Evolutionary conservation across 1,140 invertebrate genomes (phyloP), one percentile per base, ranked within the genome.

Genomic region (Phthorimaea operculella): DNA sequence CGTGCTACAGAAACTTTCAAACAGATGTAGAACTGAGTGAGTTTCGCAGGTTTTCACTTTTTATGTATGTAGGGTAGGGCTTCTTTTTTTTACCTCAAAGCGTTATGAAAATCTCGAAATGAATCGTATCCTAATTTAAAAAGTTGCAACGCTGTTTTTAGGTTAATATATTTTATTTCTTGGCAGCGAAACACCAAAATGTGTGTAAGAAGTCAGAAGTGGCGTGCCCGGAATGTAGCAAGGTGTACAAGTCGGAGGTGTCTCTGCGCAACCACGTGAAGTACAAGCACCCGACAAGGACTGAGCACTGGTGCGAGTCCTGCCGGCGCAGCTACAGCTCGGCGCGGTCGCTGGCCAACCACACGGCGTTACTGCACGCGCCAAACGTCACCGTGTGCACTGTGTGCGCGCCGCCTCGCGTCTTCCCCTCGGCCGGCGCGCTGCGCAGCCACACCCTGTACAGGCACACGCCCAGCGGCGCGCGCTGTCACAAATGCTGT

Each of bases 201-300:
- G 21, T 28, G 6, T 79, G 79, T 51, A 60, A 33, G 4, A 67
- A 70, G 54, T 51, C 48, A 33, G 66, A 70, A 12, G 58, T 59
- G 1, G 67, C 70, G 6, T 82, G 79, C 52, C 10, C 48, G 0
- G 36, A 55, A 9, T 79, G 75, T 57, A 64, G 68, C 17, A 76
- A 77, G 51, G 58, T 70, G 52, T 79, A 67, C 39, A 52, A 66
- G 44, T 79, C 75, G 14, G 52, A 55, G 16, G 57, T 77, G 21
- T 65, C 75, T 33, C 62, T 79, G 18, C 64, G 66, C n/a, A 79
- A 79, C 51, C 79, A 82, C 36, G 51, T 69, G 0, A 79, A 74
- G 17, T 76, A 81, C 54, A 79, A 74, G 50, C 76, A 81, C 55
- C 67, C 74, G 0, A 53, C 58, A 7, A 59, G 51, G 42, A 65